Base-by-base conservation (phyloP, 2,797 vertebrate genomes). In the Macrochelys suwanniensis region DNA sequence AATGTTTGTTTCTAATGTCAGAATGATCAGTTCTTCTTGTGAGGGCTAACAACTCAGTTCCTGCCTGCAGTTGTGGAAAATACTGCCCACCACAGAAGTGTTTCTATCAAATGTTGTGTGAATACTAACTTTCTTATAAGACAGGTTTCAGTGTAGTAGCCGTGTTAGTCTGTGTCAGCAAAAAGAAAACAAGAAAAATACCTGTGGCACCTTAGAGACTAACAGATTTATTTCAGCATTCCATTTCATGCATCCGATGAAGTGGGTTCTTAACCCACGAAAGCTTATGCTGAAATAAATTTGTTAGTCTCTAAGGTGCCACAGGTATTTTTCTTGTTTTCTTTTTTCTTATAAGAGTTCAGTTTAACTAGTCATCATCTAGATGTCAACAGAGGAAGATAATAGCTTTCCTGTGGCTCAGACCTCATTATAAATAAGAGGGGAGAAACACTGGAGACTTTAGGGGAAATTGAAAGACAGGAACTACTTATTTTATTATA, bases 61-160 rank as follows among this genome's bases (percentile, higher is more conserved):
- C 53, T 61, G 1, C 31, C n/a, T 12, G 16, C 3, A 50, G 53
- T 13, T 11, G 15, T 54, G 49, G 53, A n/a, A 68, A 31, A 2
- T 0, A 0, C 11, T 0, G 42, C 42, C 65, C 0, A 6, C 7
- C 11, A 54, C 51, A 25, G n/a, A 37, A 2, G 51, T 47, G 47
- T 37, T 61, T 42, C 7, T 71, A 28, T 45, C 5, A n/a, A 37
- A n/a, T 33, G 33, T 65, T 65, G 33, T n/a, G 33, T 65, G 16
- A 65, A n/a, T 17, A 65, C 31, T 65, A 65, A n/a, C 21, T 19
- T 17, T 65, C 33, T n/a, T n/a, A 16, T n/a, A 65, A 65, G 61
- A 17, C n/a, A n/a, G n/a, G n/a, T n/a, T n/a, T n/a, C n/a, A n/a
- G n/a, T n/a, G n/a, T n/a, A n/a, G n/a, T n/a, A n/a, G n/a, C n/a